Base-by-base conservation (phyloP, 1,140 invertebrate species). In the Aleiodes sp. region DNA sequence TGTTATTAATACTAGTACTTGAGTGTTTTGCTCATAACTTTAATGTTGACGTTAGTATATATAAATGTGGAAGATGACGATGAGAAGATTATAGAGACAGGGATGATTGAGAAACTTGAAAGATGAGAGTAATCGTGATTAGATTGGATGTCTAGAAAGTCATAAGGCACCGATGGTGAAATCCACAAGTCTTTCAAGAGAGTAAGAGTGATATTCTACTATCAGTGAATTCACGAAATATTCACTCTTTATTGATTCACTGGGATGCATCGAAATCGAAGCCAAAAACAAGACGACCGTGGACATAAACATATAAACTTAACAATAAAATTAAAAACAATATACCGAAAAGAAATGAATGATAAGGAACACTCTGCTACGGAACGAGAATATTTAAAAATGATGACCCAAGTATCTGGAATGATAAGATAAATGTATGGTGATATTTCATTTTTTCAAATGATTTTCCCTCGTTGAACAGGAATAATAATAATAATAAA, bases 31-130 rank as follows among this genome's bases (percentile, higher is more conserved):
- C 46, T 52, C 46, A 52, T 52, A 52, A 52, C 46, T 52, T 52
- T 52, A 52, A 52, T 52, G 26, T 52, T 21, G 26, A 52, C 14
- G 46, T 16, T 52, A 21, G 16, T n/a, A 12, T 52, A 24, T 52
- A 52, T 21, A 52, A 4, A 21, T 24, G 12, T 52, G 19, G 8
- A 16, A 24, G 46, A 52, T 52, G 46, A 52, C 46, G 46, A 52
- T 24, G 46, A 52, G 39, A 43, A 43, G 46, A 52, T 52, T 52
- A 52, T 52, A 52, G 19, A 52, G 46, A 52, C 46, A 9, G 46
- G 46, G 46, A 52, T 52, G 46, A 52, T 52, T 52, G 46, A 52
- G 46, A 52, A 52, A 52, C 46, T 52, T 52, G 46, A 52, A 52
- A 52, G 46, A 52, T 52, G 46, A 52, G 46, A 52, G 46, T 52